Evolutionary conservation across 2,888 invertebrate genomes (phyloP), one percentile per base, ranked within the genome.

Genomic region (Cantharis flavilabris): DNA sequence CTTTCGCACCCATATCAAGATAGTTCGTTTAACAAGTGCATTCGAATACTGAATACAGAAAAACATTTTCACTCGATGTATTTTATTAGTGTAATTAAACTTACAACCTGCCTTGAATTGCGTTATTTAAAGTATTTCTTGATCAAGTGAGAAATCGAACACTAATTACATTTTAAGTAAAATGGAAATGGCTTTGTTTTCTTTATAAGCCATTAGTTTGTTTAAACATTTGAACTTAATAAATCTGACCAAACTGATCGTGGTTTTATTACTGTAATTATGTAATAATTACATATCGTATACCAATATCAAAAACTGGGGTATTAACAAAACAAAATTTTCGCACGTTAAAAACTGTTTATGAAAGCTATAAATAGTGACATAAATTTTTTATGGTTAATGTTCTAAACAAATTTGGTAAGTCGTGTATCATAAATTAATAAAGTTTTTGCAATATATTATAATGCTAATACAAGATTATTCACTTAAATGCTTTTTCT

Each of bases 1-100:
- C 76, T 71, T 76, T 76, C 76, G 71, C 76, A 74, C 76, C 79
- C 76, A 74, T 79, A 76, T 79, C 79, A 78, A 79, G 79, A 79
- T 79, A 72, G 65, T 74, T 73, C 73, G 76, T 65, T 74, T 30
- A 79, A 79, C 79, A 79, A 79, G 79, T 79, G 76, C 79, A 76
- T 76, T 79, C 75, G 76, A 79, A 79, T 76, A 76, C 76, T 67
- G 65, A 67, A 67, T 76, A 73, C 74, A 63, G 33, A 73, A 76
- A 73, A 75, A 79, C 73, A 74, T 79, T 79, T 69, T 70, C 75
- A 72, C 76, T 79, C 72, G 49, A 16, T 70, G 79, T 79, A 79
- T 65, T 79, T 79, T 79, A 79, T 79, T 79, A 69, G 70, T 16
- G 76, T 79, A 79, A 79, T 79, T 79, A 79, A 77, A 69, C 64